These are phyloP conservation scores for Anoplopoma fimbria DNA, from an alignment of 2,113 vertebrate genomes.

Conservation along the genomic window DNA sequence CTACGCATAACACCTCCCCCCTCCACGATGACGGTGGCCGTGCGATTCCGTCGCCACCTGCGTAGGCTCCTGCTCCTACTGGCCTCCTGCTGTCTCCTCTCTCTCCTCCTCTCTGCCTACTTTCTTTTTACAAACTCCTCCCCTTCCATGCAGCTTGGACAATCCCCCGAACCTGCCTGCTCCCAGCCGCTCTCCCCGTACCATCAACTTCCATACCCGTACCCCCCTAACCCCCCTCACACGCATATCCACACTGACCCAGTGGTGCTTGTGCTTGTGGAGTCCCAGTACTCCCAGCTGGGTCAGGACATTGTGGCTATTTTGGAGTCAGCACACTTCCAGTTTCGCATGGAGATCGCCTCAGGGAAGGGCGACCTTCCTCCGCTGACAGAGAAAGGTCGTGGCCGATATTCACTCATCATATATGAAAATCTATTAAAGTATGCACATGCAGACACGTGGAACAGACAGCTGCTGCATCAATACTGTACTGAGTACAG, in stretches of 20 bases:
- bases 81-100: constrained; percentile 92
- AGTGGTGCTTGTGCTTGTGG: constrained; percentile 92
- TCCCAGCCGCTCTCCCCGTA: constrained; percentile 87
- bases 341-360: constrained; percentile 93
- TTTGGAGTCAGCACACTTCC: constrained; percentile 94
- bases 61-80: constrained; percentile 91
- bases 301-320: constrained; percentile 97
- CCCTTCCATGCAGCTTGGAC: constrained; percentile 90
- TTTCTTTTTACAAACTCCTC: constrained; percentile 93
- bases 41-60: constrained; percentile 92
- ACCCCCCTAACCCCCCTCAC: constrained; percentile 88
- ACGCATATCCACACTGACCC: constrained; percentile 90
- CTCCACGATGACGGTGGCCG: constrained; percentile 90
- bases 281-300: constrained; percentile 97
- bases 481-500: constrained; percentile 97
- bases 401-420: constrained; percentile 91
- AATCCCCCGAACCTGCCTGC: constrained; percentile 86
- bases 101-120: constrained; percentile 93
- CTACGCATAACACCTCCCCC: constrained; percentile 37
- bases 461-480: constrained; percentile 96
- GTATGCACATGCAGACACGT: constrained; percentile 93
- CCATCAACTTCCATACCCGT: constrained; percentile 83
- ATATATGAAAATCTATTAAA: constrained; percentile 97
- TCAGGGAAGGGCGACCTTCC: constrained; percentile 96
- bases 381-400: constrained; percentile 91